Percentiles rank a stretch among this genome's conserved stretches.
Conservation (phyloP, 1,140 invertebrate genomes). For the Matsumurasca onukii region DNA sequence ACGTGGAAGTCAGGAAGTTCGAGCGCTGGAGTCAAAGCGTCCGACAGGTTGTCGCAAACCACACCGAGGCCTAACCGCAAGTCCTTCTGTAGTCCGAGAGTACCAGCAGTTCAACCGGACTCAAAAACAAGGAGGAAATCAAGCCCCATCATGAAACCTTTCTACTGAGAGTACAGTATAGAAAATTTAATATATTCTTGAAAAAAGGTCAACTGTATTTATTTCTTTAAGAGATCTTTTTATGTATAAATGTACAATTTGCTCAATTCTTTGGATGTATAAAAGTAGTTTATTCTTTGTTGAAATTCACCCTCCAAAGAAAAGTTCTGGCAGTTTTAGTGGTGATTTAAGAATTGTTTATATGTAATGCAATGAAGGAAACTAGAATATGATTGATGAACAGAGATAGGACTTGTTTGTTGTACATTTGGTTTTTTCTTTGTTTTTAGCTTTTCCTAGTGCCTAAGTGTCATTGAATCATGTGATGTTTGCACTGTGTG, state of each 20-base stretch:
- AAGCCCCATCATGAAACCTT: constrained; percentile 38
- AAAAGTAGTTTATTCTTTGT: not conserved
- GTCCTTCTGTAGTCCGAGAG: constrained; percentile 34
- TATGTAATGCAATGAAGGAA: too few relatives aligned
- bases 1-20: not conserved
- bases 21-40: not conserved
- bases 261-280: not conserved
- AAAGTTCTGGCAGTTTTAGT: not conserved
- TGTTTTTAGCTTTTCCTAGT: not conserved
- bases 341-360: too few relatives aligned
- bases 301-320: not conserved
- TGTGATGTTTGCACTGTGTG: not conserved
- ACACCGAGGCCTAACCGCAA: constrained; percentile 36
- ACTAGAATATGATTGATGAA: too few relatives aligned
- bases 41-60: constrained; percentile 28
- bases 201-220: not conserved
- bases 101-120: constrained; percentile 8
- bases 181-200: not conserved
- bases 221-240: not conserved
- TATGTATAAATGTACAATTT: not conserved
- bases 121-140: constrained; percentile 36
- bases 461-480: not conserved
- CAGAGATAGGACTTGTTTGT: too few relatives aligned
- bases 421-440: too few relatives aligned
- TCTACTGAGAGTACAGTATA: too few relatives aligned